phyloP scores from a whole-genome alignment of 2,113 vertebrate genomes.

The Syngnathus floridae region DNA sequence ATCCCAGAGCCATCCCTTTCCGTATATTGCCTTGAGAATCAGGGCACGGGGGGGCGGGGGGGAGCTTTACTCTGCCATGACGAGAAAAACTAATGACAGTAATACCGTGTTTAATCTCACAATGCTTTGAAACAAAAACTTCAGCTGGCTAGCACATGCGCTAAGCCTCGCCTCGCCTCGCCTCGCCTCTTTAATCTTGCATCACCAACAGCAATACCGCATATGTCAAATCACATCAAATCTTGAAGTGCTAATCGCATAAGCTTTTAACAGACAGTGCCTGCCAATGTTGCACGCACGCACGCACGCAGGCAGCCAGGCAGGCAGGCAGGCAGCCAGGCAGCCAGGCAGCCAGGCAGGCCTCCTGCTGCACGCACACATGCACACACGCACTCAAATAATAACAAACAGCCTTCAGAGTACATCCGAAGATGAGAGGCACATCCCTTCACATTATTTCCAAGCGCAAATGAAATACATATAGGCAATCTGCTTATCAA shows the following conservation, averaged over 20 bases:
- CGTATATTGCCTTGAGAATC: slow-evolving; percentile 24
- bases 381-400: slow-evolving; percentile 1
- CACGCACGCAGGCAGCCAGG: too few species aligned
- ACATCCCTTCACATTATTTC: slow-evolving; percentile 22
- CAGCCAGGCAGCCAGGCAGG: too few species aligned
- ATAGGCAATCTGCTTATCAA: slow-evolving; percentile 18
- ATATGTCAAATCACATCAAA: slow-evolving; percentile 17
- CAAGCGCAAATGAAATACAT: slow-evolving; percentile 32
- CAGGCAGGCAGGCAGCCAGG: not conserved
- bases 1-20: slow-evolving; percentile 25
- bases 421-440: slow-evolving; percentile 29
- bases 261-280: slow-evolving; percentile 11
- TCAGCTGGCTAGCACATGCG: slow-evolving; percentile 16
- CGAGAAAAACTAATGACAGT: slow-evolving; percentile 9
- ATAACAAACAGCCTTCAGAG: slow-evolving; percentile 27
- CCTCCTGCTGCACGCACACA: not conserved
- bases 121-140: slow-evolving; percentile 16
- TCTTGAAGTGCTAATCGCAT: slow-evolving; percentile 11
- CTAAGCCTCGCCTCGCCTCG: slow-evolving; percentile 8
- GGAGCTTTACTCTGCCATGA: slow-evolving; percentile 7
- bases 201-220: slow-evolving; percentile 10
- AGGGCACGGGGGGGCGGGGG: not conserved
- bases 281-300: not conserved
- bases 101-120: slow-evolving; percentile 32
- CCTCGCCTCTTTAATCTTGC: slow-evolving; percentile 9